Base-by-base conservation (phyloP, 92 coral and sea anemone species). In the Phenganax subtilis region DNA sequence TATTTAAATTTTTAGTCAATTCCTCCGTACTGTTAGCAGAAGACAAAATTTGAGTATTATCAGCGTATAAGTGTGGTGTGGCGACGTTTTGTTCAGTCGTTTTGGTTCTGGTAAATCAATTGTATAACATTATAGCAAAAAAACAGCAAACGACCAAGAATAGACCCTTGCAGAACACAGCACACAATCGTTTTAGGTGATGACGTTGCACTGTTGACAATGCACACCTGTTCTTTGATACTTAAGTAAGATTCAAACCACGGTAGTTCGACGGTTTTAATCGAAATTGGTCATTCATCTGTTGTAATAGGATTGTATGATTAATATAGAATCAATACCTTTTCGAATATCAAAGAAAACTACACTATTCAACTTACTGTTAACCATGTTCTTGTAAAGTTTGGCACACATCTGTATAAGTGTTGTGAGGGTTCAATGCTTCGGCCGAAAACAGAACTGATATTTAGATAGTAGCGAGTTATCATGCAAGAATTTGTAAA, bases 101-200 rank as follows among this genome's bases (percentile, higher is more conserved):
- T 82, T 56, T 27, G 67, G 53, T 57, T 82, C 67, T 27, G 67
- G 75, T 8, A 85, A 51, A 54, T 85, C 81, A 81, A 81, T 85
- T 0, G 65, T 76, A 51, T 82, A 82, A 20, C 25, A 20, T 20
- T 20, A 20, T 20, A 20, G 25, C 9, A 87, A 55, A 86, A 37
- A 57, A 82, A 86, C 15, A 86, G 47, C 16, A 75, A 51, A n/a
- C 86, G 86, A 47, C 89, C 89, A 9, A 86, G 77, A 51, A 82
- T 82, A 3, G 86, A 76, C 59, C 87, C 87, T 57, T 87, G 89
- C 14, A 87, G 84, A 28, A 87, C 81, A 20, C 79, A 84, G 77
- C 66, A 66, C 55, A 71, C 58, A 16, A 86, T 74, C 20, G 63
- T 28, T 73, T 56, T 59, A 10, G 71, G 75, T 25, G 73, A 17